These are phyloP conservation scores for Dicerorhinus sumatrensis DNA, from an alignment of 2,113 vertebrate genomes.

Conservation along the genomic window DNA sequence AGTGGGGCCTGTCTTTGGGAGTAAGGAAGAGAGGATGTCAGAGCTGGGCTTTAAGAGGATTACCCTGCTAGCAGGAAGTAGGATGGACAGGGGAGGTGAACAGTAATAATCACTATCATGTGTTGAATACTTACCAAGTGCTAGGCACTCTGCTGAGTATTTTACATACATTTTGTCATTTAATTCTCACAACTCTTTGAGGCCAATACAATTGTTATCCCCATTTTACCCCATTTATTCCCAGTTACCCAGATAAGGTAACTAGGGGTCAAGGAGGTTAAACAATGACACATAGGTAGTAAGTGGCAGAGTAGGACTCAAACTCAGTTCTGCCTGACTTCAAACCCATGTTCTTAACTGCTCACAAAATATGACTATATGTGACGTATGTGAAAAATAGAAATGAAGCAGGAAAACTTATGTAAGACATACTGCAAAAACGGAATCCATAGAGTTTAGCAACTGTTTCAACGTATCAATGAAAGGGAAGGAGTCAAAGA, in stretches of 20 bases:
- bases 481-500: background rate
- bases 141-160: background rate
- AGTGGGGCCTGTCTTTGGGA: background rate
- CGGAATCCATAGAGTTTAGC: background rate
- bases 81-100: background rate
- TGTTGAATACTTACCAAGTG: background rate
- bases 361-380: background rate
- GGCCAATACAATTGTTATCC: background rate
- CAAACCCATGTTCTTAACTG: background rate
- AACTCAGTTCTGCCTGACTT: background rate
- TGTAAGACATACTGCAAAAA: background rate
- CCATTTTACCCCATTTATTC: background rate
- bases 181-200: constrained; percentile 43
- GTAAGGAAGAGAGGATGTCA: background rate
- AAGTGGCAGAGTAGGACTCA: background rate
- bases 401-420: background rate
- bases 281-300: background rate
- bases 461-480: background rate
- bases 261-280: background rate
- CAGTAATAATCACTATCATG: background rate
- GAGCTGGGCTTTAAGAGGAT: background rate
- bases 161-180: constrained; percentile 6
- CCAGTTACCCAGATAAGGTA: background rate
- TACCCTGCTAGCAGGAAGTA: background rate
- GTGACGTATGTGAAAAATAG: background rate